Base-by-base conservation (phyloP, 2,797 vertebrate genomes). In the Muraenolepis orangiensis region DNA sequence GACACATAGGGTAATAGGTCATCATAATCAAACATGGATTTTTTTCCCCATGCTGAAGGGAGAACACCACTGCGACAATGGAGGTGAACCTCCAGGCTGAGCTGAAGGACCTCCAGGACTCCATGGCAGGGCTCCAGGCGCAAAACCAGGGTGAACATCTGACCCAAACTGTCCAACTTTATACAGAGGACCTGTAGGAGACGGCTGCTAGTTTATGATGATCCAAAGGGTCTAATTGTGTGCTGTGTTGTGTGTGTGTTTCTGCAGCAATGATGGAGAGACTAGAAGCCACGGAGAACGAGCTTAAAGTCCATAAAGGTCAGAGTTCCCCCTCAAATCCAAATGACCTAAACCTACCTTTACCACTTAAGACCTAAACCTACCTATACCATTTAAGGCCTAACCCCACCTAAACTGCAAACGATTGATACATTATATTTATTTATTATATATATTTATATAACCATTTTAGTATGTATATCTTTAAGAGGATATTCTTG, bases 91-190 rank as follows among this genome's bases (percentile, higher is more conserved):
- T 1, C 38, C 29, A 0, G 70, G 51, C 68, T 0, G 75, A 77
- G 31, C 67, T 88, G 34, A 70, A 71, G 66, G 29, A 26, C 46
- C 3, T 86, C 20, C 66, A 72, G 26, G 40, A 1, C 0, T 31
- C 57, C 2, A 13, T 90, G 81, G 72, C 81, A 36, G 76, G 82
- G 70, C 75, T 90, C 73, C 76, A 78, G 79, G 28, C 71, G 0
- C 78, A 86, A 31, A 74, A 75, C 16, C 42, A 6, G 26, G 82
- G 87, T 87, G 13, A 77, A 66, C 16, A 5, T 11, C 6, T 2
- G 23, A 18, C 6, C 6, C 12, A 30, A 13, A n/a, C n/a, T n/a
- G n/a, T n/a, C 36, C 36, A 38, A n/a, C 38, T 38, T 3, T 23
- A 64, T n/a, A n/a, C 8, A n/a, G 3, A 23, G 57, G 20, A 64